Percentiles rank a stretch among this genome's conserved stretches.
These are phyloP conservation scores for Fratercula arctica DNA, from an alignment of 2,797 vertebrate genomes.

Conservation along the genomic window DNA sequence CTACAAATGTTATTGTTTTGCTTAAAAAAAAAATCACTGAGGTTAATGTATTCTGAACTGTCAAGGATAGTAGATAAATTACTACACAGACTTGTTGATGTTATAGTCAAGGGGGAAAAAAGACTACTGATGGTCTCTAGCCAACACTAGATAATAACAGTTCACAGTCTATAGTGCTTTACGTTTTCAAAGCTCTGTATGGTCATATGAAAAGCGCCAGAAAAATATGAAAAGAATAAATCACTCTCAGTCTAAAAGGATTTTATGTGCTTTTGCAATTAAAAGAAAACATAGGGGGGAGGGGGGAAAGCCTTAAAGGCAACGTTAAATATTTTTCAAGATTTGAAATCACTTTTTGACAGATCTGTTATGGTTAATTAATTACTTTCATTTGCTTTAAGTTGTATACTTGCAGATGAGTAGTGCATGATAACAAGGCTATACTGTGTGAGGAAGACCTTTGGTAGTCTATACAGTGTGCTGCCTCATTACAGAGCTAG, in stretches of 20 bases:
- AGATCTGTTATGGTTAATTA: slow-evolving; percentile 78
- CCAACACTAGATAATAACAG: background rate
- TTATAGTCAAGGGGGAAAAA: background rate
- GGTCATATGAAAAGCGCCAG: background rate
- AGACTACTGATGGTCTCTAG: background rate
- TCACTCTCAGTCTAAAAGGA: slow-evolving; percentile 5
- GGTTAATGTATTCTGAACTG: background rate
- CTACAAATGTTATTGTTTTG: slow-evolving; percentile 10
- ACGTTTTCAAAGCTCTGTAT: slow-evolving; percentile 3
- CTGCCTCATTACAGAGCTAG: slow-evolving; percentile 86
- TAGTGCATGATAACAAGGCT: slow-evolving; percentile 73
- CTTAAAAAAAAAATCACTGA: background rate
- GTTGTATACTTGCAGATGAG: slow-evolving; percentile 76
- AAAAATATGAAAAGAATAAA: background rate
- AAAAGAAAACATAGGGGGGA: background rate
- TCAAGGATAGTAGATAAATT: background rate
- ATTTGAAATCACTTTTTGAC: slow-evolving; percentile 77
- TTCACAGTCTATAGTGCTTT: background rate
- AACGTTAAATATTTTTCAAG: slow-evolving; percentile 67
- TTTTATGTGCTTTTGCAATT: slow-evolving; percentile 50
- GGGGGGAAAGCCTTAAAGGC: slow-evolving; percentile 2
- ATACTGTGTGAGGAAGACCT: slow-evolving; percentile 78
- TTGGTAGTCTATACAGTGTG: slow-evolving; percentile 79
- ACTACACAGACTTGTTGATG: slow-evolving; percentile 2
- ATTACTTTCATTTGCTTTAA: slow-evolving; percentile 80